phyloP scores from a whole-genome alignment of 2,797 vertebrate genomes.

The Phalanger gymnotis region DNA sequence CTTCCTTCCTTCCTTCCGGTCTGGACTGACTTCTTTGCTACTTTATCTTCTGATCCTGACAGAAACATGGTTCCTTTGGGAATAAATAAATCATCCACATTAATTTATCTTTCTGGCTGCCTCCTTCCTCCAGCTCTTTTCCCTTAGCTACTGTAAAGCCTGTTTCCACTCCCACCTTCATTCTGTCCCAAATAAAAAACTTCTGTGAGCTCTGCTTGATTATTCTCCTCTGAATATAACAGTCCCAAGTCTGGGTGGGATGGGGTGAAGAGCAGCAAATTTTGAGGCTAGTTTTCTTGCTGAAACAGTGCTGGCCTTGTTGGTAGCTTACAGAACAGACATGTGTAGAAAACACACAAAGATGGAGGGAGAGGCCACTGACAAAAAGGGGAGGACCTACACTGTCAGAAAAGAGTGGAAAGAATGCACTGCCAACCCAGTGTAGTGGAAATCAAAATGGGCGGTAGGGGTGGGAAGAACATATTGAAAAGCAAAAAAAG shows the following conservation, averaged over 20 bases:
- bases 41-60: slow-evolving; percentile 52
- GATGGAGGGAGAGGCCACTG: slow-evolving; percentile 22
- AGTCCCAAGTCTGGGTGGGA: not conserved
- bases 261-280: not conserved
- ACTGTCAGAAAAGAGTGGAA: not conserved
- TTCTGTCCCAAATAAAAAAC: slow-evolving; percentile 74
- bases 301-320: not conserved
- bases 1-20: too few species aligned
- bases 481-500: accelerated
- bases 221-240: slow-evolving; percentile 23
- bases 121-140: slow-evolving; percentile 54
- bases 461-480: not conserved
- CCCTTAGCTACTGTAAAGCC: slow-evolving; percentile 68
- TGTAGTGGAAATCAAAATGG: accelerated
- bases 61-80: slow-evolving; percentile 49
- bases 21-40: slow-evolving; percentile 27
- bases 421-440: not conserved
- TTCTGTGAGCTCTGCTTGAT: slow-evolving; percentile 55
- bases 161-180: slow-evolving; percentile 63
- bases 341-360: slow-evolving; percentile 53
- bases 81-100: slow-evolving; percentile 64
- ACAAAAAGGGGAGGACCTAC: slow-evolving; percentile 3
- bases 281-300: not conserved
- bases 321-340: not conserved
- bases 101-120: slow-evolving; percentile 68